Conservation (phyloP, 2,888 invertebrate genomes). For the Hydriomena furcata region DNA sequence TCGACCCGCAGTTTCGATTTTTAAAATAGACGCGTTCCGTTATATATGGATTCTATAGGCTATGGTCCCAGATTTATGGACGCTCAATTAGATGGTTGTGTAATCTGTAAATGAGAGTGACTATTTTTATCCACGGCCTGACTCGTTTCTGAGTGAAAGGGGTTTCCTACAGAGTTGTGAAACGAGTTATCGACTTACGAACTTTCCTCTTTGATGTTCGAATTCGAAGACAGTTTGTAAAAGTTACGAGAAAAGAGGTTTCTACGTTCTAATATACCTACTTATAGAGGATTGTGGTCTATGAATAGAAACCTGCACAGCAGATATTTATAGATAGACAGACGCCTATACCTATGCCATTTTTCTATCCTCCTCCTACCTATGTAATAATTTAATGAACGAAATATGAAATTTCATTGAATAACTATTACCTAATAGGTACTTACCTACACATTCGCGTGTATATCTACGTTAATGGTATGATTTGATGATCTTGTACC, state of each 20-base stretch:
- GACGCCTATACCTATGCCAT: too few species aligned
- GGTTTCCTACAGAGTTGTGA: conserved; percentile 64
- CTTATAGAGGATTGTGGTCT: conserved; percentile 22
- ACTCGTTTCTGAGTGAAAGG: conserved; percentile 71
- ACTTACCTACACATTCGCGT: too few species aligned
- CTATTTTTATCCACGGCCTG: conserved; percentile 63
- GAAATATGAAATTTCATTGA: too few species aligned
- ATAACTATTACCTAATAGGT: too few species aligned
- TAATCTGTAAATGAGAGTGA: conserved; percentile 64
- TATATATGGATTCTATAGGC: conserved; percentile 52
- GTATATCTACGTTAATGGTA: too few species aligned
- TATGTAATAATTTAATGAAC: too few species aligned
- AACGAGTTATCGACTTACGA: conserved; percentile 53
- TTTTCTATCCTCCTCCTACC: too few species aligned
- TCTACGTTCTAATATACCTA: conserved; percentile 18
- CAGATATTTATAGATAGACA: too few species aligned
- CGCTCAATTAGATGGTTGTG: conserved; percentile 65
- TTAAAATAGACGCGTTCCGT: conserved; percentile 75
- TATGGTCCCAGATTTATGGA: conserved; percentile 57
- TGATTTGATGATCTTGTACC: too few species aligned
- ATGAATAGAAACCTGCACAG: conserved; percentile 5
- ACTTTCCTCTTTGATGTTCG: conserved; percentile 52
- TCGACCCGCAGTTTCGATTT: conserved; percentile 69
- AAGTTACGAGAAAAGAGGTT: conserved; percentile 3
- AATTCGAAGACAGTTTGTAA: conserved; percentile 5